These are phyloP conservation scores for Aphaenogaster ashmeadi DNA, from an alignment of 1,140 invertebrate species.

Conservation along the genomic window DNA sequence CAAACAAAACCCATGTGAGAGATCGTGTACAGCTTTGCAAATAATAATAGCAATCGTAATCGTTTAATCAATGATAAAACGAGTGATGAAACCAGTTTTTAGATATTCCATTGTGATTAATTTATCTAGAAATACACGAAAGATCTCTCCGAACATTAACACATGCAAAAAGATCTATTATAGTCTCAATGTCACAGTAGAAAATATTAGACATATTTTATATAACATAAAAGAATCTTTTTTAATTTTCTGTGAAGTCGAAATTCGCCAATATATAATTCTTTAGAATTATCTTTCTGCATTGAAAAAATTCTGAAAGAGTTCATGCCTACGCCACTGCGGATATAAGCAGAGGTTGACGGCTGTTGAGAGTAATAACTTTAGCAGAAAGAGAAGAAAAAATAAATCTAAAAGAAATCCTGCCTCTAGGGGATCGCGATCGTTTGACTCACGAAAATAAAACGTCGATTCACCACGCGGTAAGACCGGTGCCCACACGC, in stretches of 20 bases:
- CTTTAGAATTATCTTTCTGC: background rate
- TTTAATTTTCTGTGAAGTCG: background rate
- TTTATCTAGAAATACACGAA: slow-evolving; percentile 3
- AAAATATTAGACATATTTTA: background rate
- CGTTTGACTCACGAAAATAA: slow-evolving; percentile 79
- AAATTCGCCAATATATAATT: background rate
- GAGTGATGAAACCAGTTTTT: background rate
- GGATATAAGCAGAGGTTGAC: slow-evolving; percentile 25
- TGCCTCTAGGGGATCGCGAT: slow-evolving; percentile 40
- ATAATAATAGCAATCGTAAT: slow-evolving; percentile 28
- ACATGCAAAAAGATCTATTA: background rate
- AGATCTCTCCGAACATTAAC: background rate
- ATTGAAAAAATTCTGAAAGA: slow-evolving; percentile 1
- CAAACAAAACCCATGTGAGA: background rate
- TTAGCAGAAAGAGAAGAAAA: slow-evolving; percentile 28
- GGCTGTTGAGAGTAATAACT: slow-evolving; percentile 27
- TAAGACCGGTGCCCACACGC: slow-evolving; percentile 78
- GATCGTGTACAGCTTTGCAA: background rate
- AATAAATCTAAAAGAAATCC: slow-evolving; percentile 28
- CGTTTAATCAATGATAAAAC: background rate
- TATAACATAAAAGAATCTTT: background rate
- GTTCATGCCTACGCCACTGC: slow-evolving; percentile 25
- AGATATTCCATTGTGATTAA: slow-evolving; percentile 5
- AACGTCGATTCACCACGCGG: slow-evolving; percentile 75
- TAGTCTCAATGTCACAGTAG: background rate